These are phyloP conservation scores for Metopolophium dirhodum DNA, from an alignment of 1,140 invertebrate genomes.

Conservation along the genomic window DNA sequence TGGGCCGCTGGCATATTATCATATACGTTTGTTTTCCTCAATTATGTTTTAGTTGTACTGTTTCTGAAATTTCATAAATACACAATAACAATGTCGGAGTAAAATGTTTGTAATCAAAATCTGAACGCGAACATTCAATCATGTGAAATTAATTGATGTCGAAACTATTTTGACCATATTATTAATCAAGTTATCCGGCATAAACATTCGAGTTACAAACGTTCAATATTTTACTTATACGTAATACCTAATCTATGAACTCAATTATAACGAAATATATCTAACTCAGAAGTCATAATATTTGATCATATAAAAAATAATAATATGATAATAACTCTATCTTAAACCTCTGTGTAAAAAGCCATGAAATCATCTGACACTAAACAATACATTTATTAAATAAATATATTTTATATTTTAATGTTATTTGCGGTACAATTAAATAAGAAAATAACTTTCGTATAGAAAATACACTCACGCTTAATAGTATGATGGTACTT, in stretches of 20 bases:
- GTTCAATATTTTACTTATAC: neutral
- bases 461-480: no score
- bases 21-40: neutral
- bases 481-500: neutral
- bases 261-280: neutral
- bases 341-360: neutral
- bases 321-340: neutral
- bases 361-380: neutral
- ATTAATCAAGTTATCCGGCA: neutral
- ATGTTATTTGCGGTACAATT: neutral
- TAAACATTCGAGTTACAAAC: neutral
- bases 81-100: neutral
- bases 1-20: neutral
- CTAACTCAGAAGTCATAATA: neutral
- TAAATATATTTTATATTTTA: neutral
- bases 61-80: conserved; percentile 11
- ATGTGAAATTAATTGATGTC: neutral
- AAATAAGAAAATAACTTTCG: no score
- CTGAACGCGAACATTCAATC: neutral
- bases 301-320: neutral
- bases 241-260: neutral
- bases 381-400: neutral
- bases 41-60: conserved; percentile 5
- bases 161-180: neutral
- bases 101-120: neutral